These are phyloP conservation scores for Myotis daubentonii DNA, from an alignment of 2,797 vertebrate genomes.

Conservation along the genomic window DNA sequence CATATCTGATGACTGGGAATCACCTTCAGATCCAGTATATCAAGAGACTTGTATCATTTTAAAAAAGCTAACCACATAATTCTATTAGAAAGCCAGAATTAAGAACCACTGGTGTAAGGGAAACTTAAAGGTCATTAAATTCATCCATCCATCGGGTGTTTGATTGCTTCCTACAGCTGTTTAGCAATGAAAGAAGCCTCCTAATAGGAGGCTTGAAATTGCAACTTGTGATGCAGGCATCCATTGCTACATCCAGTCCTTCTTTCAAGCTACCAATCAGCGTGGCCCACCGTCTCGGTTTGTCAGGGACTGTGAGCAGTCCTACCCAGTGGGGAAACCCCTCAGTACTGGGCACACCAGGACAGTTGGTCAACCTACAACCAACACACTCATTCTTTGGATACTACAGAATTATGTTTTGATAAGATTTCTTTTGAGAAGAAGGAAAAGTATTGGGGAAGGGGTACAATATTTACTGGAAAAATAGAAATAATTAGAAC, in stretches of 20 bases:
- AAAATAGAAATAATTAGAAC: conserved; percentile 12
- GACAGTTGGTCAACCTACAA: neutral
- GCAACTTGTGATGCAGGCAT: neutral
- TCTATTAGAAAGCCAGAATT: conserved; percentile 38
- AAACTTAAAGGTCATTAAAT: conserved; percentile 55
- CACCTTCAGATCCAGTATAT: neutral
- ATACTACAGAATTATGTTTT: neutral
- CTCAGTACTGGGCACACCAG: neutral
- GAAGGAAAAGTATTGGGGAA: neutral
- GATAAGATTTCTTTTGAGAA: neutral
- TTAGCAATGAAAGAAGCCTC: conserved; percentile 32
- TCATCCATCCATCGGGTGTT: conserved; percentile 21
- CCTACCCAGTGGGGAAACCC: neutral
- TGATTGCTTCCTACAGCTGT: conserved; percentile 28
- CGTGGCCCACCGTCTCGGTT: neutral
- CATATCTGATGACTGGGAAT: neutral
- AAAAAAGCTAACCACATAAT: neutral
- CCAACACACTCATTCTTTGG: neutral
- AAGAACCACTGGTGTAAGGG: conserved; percentile 29
- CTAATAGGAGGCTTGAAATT: neutral
- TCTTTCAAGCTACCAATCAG: neutral
- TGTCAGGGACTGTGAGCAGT: neutral
- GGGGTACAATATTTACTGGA: neutral
- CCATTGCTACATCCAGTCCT: neutral
- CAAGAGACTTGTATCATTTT: neutral